Percentiles rank a stretch among this genome's conserved stretches.
These are phyloP conservation scores for Aethina tumida DNA, from an alignment of 1,140 invertebrate species.

Conservation along the genomic window DNA sequence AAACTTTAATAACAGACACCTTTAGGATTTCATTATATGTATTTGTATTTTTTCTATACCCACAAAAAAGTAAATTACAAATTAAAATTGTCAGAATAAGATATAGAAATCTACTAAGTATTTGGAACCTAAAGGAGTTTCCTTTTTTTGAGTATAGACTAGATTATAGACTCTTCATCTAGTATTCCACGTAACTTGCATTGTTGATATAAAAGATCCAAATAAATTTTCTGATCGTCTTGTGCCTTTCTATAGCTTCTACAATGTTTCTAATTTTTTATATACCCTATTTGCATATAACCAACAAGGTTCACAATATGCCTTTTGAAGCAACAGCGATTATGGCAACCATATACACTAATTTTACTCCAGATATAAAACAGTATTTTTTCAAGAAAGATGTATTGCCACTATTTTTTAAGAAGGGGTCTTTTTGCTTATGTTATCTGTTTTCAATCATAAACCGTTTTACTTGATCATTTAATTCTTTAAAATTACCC, in stretches of 20 bases:
- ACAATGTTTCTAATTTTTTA: background rate
- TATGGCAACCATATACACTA: constrained; percentile 12
- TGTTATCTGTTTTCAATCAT: no score
- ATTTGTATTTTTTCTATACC: no score
- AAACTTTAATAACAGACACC: no score
- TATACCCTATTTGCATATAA: constrained; percentile 13
- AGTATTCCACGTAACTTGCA: constrained; percentile 1
- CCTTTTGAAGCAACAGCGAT: constrained; percentile 12
- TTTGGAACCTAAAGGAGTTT: no score
- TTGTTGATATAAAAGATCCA: background rate
- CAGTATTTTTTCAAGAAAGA: constrained; percentile 13
- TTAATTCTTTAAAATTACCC: no score
- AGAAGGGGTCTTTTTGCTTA: no score
- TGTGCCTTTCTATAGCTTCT: constrained; percentile 1
- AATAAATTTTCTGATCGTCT: background rate
- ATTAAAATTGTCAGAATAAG: no score
- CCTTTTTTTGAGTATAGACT: constrained; percentile 3
- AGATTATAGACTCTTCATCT: background rate
- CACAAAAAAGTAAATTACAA: no score
- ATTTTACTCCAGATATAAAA: constrained; percentile 13
- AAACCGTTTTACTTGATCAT: no score
- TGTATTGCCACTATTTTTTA: constrained; percentile 10
- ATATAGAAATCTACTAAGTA: no score
- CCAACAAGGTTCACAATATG: constrained; percentile 17
- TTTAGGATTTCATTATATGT: no score